Evolutionary conservation across 2,888 invertebrate species (phyloP).

Genomic region (Dioctria rufipes): DNA sequence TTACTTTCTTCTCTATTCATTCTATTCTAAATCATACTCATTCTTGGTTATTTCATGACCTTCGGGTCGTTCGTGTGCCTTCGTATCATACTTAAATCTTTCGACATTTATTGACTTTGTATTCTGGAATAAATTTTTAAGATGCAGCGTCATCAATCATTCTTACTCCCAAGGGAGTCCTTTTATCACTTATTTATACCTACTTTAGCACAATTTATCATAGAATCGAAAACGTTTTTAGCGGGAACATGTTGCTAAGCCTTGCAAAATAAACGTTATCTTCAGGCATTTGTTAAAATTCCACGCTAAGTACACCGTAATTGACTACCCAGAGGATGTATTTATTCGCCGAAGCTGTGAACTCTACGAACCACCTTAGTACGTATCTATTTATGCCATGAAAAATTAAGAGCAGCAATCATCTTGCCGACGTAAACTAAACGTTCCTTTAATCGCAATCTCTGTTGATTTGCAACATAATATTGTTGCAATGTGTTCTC

Average conservation of each 20-base stretch:
- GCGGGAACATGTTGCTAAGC: constrained; percentile 55
- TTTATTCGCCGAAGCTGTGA: no score
- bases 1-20: constrained; percentile 52
- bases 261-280: constrained; percentile 53
- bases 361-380: no score
- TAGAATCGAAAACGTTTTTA: constrained; percentile 54
- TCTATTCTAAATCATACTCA: constrained; percentile 32
- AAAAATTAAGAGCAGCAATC: no score
- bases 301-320: no score
- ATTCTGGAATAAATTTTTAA: constrained; percentile 35
- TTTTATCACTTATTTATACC: constrained; percentile 18
- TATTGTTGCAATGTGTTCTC: no score
- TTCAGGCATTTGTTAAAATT: no score
- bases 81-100: not conserved
- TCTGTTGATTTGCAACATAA: no score
- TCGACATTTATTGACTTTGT: constrained; percentile 3
- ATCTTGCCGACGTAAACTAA: no score
- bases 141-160: constrained; percentile 52
- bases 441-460: no score
- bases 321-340: no score
- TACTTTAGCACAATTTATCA: constrained; percentile 5
- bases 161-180: constrained; percentile 55
- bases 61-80: not conserved
- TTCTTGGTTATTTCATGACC: not conserved
- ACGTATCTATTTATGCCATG: no score